Evolutionary conservation across 1,140 invertebrate genomes (phyloP).

Genomic region (Drosophila rhopaloa): DNA sequence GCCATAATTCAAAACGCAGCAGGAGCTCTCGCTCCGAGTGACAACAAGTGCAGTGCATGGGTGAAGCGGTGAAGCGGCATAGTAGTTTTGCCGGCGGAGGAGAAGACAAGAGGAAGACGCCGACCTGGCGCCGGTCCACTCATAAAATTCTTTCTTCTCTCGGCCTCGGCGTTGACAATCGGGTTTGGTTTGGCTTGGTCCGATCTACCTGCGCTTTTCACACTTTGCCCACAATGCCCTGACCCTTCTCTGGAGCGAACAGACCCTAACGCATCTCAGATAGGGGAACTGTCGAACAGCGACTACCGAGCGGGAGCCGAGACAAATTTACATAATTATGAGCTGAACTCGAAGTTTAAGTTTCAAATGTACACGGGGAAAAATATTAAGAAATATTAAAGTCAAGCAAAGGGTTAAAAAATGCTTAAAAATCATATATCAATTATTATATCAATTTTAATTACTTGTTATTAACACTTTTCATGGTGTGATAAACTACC

Average conservation of each 20-base stretch:
- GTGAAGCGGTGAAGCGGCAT: too few relatives aligned
- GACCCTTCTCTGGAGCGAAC: conserved; percentile 6
- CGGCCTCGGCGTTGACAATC: conserved; percentile 67
- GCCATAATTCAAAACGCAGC: conserved; percentile 81
- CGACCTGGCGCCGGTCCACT: conserved; percentile 76
- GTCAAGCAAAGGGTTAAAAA: not conserved
- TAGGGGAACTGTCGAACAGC: conserved; percentile 34
- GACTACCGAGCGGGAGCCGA: conserved; percentile 69
- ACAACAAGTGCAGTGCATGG: conserved; percentile 40
- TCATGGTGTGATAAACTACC: too few relatives aligned
- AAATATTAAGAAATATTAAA: not conserved
- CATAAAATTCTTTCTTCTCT: conserved; percentile 74
- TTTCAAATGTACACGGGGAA: conserved; percentile 11
- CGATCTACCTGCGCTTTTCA: conserved; percentile 60
- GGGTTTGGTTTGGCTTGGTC: conserved; percentile 22
- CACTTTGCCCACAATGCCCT: conserved; percentile 48
- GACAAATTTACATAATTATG: conserved; percentile 78
- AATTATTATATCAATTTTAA: too few relatives aligned
- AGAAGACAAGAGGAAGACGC: conserved; percentile 45
- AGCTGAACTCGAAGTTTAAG: conserved; percentile 32
- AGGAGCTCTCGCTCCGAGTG: conserved; percentile 57
- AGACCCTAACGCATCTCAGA: conserved; percentile 24
- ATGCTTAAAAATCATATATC: too few relatives aligned
- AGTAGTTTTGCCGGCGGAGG: conserved; percentile 19
- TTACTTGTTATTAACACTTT: too few relatives aligned